Evolutionary conservation across 2,888 invertebrate genomes (phyloP).

Genomic region (Vannuccia rotundouncinata): DNA sequence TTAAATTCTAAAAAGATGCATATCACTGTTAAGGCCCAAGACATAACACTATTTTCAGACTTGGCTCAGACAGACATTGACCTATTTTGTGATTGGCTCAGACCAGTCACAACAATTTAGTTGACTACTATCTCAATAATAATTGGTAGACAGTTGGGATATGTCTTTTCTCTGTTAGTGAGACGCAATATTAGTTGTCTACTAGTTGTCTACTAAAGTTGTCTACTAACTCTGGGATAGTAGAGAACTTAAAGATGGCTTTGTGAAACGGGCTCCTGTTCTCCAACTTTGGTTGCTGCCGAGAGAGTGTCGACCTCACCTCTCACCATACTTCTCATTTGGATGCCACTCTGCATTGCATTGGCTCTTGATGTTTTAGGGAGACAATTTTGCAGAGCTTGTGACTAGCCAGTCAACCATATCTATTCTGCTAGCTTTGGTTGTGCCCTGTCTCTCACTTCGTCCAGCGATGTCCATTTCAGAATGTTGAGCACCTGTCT

Average conservation of each 20-base stretch:
- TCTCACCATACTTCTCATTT: too few relatives aligned
- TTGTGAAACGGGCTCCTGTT: neutral
- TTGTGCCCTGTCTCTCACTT: too few relatives aligned
- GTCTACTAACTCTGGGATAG: neutral
- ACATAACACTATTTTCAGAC: neutral
- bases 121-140: neutral
- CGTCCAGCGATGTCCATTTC: too few relatives aligned
- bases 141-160: neutral
- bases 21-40: neutral
- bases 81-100: neutral
- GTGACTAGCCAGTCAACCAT: too few relatives aligned
- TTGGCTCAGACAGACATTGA: neutral
- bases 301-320: too few relatives aligned
- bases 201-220: neutral
- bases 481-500: too few relatives aligned
- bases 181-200: neutral
- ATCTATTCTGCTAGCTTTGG: too few relatives aligned
- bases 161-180: neutral
- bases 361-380: too few relatives aligned
- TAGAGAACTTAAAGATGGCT: neutral
- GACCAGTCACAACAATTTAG: neutral
- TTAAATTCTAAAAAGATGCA: neutral
- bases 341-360: too few relatives aligned
- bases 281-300: too few relatives aligned
- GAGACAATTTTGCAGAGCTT: too few relatives aligned